Evolutionary conservation across 1,140 invertebrate genomes (phyloP).

Genomic region (Ips typographus): DNA sequence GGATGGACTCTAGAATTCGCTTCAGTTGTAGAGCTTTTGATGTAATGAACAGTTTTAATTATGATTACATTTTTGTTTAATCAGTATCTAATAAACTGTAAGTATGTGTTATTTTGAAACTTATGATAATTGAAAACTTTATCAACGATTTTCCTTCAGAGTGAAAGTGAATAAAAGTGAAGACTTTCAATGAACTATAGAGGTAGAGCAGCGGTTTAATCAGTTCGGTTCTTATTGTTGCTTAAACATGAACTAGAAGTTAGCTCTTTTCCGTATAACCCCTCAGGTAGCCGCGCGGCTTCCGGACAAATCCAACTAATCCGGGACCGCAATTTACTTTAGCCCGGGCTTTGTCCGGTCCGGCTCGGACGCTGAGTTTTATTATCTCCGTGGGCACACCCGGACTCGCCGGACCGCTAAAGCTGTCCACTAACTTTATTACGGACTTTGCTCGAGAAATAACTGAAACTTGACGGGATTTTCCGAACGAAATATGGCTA

Average conservation of each 20-base stretch:
- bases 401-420: conserved; percentile 47
- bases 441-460: conserved; percentile 40
- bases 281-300: conserved; percentile 37
- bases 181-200: too few species aligned
- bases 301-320: conserved; percentile 56
- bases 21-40: too few species aligned
- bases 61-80: too few species aligned
- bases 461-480: conserved; percentile 21
- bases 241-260: conserved; percentile 35
- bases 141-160: too few species aligned
- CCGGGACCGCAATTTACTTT: conserved; percentile 56
- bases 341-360: conserved; percentile 52
- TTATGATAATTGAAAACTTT: too few species aligned
- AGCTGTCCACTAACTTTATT: conserved; percentile 52
- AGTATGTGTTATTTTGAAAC: too few species aligned
- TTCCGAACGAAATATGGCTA: conserved; percentile 12
- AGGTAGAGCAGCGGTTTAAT: not conserved
- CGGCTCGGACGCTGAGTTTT: conserved; percentile 55
- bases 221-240: conserved; percentile 16
- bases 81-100: too few species aligned
- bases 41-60: too few species aligned
- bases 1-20: too few species aligned
- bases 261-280: conserved; percentile 29
- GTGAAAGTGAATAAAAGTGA: too few species aligned
- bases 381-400: conserved; percentile 51